phyloP scores from a whole-genome alignment of 2,888 invertebrate species.

The Cetonia aurata region DNA sequence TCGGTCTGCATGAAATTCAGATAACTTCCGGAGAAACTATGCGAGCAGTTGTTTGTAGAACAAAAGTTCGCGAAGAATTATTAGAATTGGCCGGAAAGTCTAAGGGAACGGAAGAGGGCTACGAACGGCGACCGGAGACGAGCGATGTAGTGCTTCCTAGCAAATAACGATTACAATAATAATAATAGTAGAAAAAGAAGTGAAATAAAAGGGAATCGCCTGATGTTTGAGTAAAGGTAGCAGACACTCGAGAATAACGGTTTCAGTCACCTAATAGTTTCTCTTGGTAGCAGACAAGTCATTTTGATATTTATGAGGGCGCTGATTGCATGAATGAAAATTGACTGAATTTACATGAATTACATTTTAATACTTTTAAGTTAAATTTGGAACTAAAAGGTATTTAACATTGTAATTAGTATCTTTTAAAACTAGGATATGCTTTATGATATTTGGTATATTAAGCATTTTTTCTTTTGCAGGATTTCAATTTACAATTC shows the following conservation, averaged over 20 bases:
- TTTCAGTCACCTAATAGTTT: too few relatives aligned
- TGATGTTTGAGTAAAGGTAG: conserved; percentile 16
- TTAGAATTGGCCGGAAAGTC: conserved; percentile 29
- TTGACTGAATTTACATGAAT: too few relatives aligned
- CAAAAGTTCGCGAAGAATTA: conserved; percentile 38
- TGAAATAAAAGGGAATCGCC: conserved; percentile 33
- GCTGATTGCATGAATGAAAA: too few relatives aligned
- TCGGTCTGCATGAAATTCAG: conserved; percentile 24
- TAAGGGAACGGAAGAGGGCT: background rate
- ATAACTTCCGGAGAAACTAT: conserved; percentile 37
- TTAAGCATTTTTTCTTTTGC: too few relatives aligned
- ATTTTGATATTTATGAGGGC: too few relatives aligned
- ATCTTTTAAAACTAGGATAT: too few relatives aligned
- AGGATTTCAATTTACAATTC: too few relatives aligned
- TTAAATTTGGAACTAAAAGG: too few relatives aligned
- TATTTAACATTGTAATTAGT: too few relatives aligned
- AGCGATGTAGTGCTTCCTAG: conserved; percentile 27
- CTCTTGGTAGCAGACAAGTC: too few relatives aligned
- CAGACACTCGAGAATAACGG: background rate
- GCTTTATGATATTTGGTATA: too few relatives aligned
- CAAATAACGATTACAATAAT: conserved; percentile 40
- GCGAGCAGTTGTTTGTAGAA: conserved; percentile 31
- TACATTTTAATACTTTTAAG: too few relatives aligned
- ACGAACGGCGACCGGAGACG: background rate
- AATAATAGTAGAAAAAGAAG: conserved; percentile 34